These are phyloP conservation scores for Halictus quadricinctus DNA, from an alignment of 2,888 invertebrate genomes.

Conservation along the genomic window DNA sequence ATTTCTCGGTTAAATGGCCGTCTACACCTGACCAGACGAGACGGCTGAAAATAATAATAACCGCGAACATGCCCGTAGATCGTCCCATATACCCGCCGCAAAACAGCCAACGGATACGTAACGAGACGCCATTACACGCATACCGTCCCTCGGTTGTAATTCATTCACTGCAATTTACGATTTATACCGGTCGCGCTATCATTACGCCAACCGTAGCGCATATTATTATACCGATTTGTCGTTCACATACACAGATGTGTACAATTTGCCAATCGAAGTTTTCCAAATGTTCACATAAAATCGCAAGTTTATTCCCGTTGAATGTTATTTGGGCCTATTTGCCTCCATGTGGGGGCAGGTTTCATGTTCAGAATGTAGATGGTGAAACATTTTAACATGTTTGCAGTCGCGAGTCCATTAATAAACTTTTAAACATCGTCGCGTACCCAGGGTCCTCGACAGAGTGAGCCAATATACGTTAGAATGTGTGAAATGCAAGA, in stretches of 20 bases:
- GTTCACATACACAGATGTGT: not conserved
- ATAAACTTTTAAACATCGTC: not conserved
- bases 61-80: constrained; percentile 12
- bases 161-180: not conserved
- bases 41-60: constrained; percentile 19
- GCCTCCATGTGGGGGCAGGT: not conserved
- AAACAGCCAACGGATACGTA: constrained; percentile 11
- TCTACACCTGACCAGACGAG: not conserved
- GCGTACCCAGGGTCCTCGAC: not conserved
- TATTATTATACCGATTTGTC: not conserved
- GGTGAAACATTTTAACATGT: not conserved
- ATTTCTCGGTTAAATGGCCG: constrained; percentile 1
- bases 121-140: constrained; percentile 28
- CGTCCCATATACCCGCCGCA: not conserved
- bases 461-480: too few relatives aligned
- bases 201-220: not conserved
- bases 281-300: not conserved
- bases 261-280: not conserved
- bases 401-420: not conserved
- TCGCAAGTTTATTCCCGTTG: too few relatives aligned
- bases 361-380: not conserved
- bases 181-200: not conserved
- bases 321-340: too few relatives aligned
- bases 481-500: not conserved
- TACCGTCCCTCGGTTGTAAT: constrained; percentile 6